Evolutionary conservation across 2,888 invertebrate genomes (phyloP).

Genomic region (Amphipoea oculea): DNA sequence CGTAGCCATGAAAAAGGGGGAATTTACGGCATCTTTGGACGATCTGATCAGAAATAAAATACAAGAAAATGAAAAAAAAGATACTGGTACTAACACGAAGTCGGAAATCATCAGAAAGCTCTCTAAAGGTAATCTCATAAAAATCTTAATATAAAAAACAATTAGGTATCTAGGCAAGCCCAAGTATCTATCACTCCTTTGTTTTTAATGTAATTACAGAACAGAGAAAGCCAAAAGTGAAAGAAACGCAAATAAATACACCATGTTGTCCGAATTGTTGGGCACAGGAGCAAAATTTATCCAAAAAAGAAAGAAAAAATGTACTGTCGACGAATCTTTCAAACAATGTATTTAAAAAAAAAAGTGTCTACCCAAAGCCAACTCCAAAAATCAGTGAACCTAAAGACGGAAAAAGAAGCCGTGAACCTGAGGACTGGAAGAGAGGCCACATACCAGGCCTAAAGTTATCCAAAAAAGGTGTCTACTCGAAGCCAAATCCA

Average conservation of each 20-base stretch:
- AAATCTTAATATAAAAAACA: background rate
- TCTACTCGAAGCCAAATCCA: too few species aligned
- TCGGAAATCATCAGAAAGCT: background rate
- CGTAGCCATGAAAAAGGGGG: slow-evolving; percentile 16
- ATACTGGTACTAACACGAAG: background rate
- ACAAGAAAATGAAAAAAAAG: background rate
- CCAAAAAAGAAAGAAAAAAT: slow-evolving; percentile 7
- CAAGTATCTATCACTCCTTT: background rate
- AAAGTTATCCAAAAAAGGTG: too few species aligned
- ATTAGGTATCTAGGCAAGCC: background rate
- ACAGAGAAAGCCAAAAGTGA: background rate
- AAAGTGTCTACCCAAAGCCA: background rate
- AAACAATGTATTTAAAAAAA: background rate
- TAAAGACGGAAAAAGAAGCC: background rate
- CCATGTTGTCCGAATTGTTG: background rate
- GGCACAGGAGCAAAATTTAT: background rate
- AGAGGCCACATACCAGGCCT: too few species aligned
- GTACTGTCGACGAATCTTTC: background rate
- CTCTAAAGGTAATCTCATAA: slow-evolving; percentile 2
- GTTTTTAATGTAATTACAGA: slow-evolving; percentile 21
- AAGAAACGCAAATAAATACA: background rate
- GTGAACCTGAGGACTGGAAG: too few species aligned
- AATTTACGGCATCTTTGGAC: slow-evolving; percentile 20
- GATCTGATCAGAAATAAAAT: slow-evolving; percentile 24
- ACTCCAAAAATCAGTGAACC: background rate